These are phyloP conservation scores for Drosophila tani DNA, from an alignment of 1,140 invertebrate genomes.

Conservation along the genomic window DNA sequence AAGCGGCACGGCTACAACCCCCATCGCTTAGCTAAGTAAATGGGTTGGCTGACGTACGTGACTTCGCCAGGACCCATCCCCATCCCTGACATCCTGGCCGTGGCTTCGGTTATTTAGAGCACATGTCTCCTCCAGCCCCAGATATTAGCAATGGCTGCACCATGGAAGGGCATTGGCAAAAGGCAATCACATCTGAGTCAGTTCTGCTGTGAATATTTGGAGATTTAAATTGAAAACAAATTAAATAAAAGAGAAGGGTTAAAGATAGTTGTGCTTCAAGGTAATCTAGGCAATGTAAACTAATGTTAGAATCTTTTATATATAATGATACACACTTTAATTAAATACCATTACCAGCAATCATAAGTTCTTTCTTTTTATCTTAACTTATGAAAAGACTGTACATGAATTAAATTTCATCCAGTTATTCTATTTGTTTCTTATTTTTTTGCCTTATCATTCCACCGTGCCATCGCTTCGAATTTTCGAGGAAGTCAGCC, in stretches of 20 bases:
- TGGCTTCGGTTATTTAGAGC: conserved; percentile 38
- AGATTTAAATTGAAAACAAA: neutral
- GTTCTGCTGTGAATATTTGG: neutral
- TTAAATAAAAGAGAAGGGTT: neutral
- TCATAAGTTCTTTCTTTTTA: neutral
- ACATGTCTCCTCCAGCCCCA: conserved; percentile 35
- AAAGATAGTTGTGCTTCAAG: too few species aligned
- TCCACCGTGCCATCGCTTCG: neutral
- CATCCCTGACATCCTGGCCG: neutral
- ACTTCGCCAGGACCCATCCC: conserved; percentile 39
- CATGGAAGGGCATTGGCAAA: conserved; percentile 27
- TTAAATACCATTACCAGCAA: too few species aligned
- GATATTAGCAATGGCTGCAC: conserved; percentile 53
- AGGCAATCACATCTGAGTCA: neutral
- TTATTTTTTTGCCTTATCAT: too few species aligned
- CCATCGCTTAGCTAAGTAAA: conserved; percentile 82
- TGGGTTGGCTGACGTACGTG: conserved; percentile 77
- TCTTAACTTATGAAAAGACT: too few species aligned
- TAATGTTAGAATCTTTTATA: neutral
- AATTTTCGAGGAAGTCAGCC: conserved; percentile 4
- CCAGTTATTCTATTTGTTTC: neutral
- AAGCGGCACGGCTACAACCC: conserved; percentile 63
- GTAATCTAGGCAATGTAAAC: neutral
- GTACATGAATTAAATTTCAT: too few species aligned
- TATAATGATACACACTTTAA: neutral